Base-by-base conservation (phyloP, 2,888 invertebrate species). In the Baronia brevicornis region DNA sequence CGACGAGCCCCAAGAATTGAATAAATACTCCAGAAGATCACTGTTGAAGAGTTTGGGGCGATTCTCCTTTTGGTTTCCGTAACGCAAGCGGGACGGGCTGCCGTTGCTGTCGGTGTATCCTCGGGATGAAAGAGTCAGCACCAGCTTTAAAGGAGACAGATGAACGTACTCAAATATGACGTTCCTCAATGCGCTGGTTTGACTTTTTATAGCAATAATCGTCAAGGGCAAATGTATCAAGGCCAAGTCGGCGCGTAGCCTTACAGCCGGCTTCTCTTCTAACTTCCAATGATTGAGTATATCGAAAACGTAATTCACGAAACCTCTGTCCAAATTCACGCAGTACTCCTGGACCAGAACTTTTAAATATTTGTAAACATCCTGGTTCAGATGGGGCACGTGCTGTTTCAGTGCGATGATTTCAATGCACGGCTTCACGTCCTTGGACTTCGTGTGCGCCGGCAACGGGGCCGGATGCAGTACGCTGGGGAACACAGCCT, bases 401-500 rank as follows among this genome's bases (percentile, higher is more conserved):
- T 80, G 68, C 33, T 85, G 85, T 49, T 88, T 89, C 5, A 88
- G 63, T 11, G 84, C 56, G 1, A 85, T 75, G 0, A 89, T 44
- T 61, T 89, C 88, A 9, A 91, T 60, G 54, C 90, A 90, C 0
- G 91, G 89, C 38, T 87, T 87, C 0, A 58, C 33, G 1, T 61
- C 61, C 13, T 51, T 64, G 0, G 60, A 46, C 14, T 61, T 61
- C 1, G 57, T 43, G 20, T 86, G 79, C 2, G 86, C 77, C 1
- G 88, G 74, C 7, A 84, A 47, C 1, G 91, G 88, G 1, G 87
- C 85, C 0, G 90, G 89, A 50, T 89, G 85, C 6, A 92, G 51
- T 5, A 91, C 88, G 20, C 89, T 87, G 0, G 91, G 91, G 55
- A 90, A 91, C 19, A 89, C 86, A 6, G 91, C 90, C 54, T 91